A percentile compares a stretch with the other conserved stretches of the same genome.
Conservation (phyloP, 2,113 vertebrate genomes). For the Otolemur garnettii region DNA sequence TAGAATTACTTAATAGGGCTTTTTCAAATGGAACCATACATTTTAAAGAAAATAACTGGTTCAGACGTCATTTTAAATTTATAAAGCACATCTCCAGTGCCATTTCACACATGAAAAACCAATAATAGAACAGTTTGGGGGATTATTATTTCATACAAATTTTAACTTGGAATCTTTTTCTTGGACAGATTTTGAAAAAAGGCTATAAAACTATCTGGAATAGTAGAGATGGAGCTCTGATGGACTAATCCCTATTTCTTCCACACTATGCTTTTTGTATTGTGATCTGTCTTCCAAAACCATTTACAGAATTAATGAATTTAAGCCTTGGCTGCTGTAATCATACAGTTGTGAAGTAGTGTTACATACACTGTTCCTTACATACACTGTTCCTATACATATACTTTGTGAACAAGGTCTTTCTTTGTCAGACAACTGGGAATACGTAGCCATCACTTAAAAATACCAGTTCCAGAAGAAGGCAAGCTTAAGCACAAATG, state of each 20-base stretch:
- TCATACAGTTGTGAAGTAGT: constrained; percentile 41
- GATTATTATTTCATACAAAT: constrained; percentile 70
- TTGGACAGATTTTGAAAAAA: constrained; percentile 52
- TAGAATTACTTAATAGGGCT: constrained; percentile 41
- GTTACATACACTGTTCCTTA: neutral
- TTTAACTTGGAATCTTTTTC: constrained; percentile 67
- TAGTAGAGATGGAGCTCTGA: neutral
- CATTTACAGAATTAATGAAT: constrained; percentile 13
- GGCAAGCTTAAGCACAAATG: constrained; percentile 17
- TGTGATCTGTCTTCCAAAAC: neutral
- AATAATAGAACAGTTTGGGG: constrained; percentile 69
- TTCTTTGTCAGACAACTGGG: constrained; percentile 26
- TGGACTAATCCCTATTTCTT: neutral
- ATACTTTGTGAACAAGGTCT: constrained; percentile 15
- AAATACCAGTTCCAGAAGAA: constrained; percentile 17
- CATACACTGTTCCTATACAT: neutral
- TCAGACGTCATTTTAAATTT: constrained; percentile 69
- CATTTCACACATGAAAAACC: constrained; percentile 78
- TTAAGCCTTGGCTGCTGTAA: constrained; percentile 48
- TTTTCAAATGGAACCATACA: constrained; percentile 59
- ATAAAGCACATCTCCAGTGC: constrained; percentile 52
- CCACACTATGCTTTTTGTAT: neutral
- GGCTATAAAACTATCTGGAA: constrained; percentile 48
- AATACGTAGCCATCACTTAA: neutral
- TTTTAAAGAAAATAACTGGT: constrained; percentile 71